Evolutionary conservation across 2,888 invertebrate species (phyloP).

Genomic region (Germaria angustata): DNA sequence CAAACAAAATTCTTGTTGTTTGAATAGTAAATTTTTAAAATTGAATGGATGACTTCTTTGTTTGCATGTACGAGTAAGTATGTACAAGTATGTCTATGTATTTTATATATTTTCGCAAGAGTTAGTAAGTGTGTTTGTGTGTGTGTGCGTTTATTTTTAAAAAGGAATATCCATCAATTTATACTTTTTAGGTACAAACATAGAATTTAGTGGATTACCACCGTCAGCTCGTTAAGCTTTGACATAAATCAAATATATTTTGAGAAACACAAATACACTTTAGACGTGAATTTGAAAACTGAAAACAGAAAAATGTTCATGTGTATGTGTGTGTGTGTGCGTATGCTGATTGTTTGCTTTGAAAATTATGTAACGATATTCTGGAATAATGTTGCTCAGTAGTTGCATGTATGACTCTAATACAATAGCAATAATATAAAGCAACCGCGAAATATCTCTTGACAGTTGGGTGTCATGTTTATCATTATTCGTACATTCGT

Average conservation of each 20-base stretch:
- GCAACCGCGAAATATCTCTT: constrained; percentile 80
- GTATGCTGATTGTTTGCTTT: constrained; percentile 17
- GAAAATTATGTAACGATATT: constrained; percentile 37
- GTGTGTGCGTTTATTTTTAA: no score
- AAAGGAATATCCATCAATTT: no score
- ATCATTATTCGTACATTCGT: constrained; percentile 70
- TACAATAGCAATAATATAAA: constrained; percentile 72
- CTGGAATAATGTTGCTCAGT: constrained; percentile 49
- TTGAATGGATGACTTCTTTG: neutral
- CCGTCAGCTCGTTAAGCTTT: constrained; percentile 73
- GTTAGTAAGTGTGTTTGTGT: no score
- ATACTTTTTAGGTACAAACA: no score
- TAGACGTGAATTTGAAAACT: constrained; percentile 65
- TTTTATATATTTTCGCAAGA: no score
- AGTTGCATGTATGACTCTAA: constrained; percentile 41
- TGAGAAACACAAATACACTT: constrained; percentile 51
- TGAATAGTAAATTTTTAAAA: no score
- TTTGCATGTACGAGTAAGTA: no score
- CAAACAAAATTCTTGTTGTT: neutral
- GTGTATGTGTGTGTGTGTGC: no score
- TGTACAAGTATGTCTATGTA: no score
- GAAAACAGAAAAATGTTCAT: neutral
- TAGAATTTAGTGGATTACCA: constrained; percentile 41
- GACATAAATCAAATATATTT: constrained; percentile 80
- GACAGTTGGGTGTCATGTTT: constrained; percentile 81